Conservation (phyloP, 2,113 vertebrate species). For the Sapajus apella region DNA sequence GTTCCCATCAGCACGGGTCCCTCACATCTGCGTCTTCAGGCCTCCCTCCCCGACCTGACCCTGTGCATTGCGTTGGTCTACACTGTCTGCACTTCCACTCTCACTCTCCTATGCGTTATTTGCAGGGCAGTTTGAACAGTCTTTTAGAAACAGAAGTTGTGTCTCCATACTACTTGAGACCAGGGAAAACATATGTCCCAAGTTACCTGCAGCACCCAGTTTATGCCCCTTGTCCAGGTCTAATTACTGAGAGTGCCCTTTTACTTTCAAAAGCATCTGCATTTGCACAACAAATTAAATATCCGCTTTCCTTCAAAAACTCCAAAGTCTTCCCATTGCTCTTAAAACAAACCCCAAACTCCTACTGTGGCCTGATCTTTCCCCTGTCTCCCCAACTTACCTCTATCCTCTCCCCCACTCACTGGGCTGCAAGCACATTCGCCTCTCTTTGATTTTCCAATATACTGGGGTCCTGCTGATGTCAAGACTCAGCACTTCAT, state of each 20-base stretch:
- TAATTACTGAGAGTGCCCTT: background rate
- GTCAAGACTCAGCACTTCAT: background rate
- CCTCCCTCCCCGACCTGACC: accelerated
- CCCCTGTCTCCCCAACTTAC: background rate
- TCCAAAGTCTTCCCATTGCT: background rate
- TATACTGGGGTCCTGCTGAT: background rate
- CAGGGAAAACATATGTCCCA: background rate
- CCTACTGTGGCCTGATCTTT: no score
- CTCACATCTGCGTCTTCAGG: background rate
- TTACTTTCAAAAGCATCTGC: background rate
- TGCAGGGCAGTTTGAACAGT: background rate
- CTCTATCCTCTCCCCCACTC: no score
- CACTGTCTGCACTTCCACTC: accelerated
- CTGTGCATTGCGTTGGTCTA: accelerated
- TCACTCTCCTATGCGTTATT: background rate
- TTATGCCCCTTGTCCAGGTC: background rate
- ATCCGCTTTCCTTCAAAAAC: background rate
- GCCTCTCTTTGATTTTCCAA: background rate
- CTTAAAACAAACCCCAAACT: background rate
- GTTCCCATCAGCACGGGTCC: background rate
- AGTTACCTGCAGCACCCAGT: background rate
- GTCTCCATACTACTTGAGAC: background rate
- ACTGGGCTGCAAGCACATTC: background rate
- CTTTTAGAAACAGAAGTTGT: background rate
- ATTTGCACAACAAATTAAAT: background rate